Percentiles rank a stretch among this genome's conserved stretches.
Conservation (phyloP, 2,113 vertebrate genomes). For the Proterorhinus semilunaris region DNA sequence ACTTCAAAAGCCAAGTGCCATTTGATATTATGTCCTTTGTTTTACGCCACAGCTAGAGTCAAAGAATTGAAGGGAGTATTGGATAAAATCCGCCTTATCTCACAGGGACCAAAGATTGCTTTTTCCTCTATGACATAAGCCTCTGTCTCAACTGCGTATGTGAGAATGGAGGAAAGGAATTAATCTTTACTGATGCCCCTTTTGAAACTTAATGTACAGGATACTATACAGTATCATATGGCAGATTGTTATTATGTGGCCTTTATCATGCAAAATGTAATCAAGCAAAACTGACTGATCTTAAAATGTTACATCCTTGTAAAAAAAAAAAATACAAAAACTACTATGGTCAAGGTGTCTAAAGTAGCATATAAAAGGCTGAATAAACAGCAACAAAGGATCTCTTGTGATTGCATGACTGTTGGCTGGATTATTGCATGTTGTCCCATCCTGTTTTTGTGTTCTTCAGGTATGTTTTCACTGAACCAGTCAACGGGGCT, state of each 20-base stretch:
- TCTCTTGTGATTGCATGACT: too few species aligned
- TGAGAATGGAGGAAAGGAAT: background rate
- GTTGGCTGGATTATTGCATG: too few species aligned
- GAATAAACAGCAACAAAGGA: too few species aligned
- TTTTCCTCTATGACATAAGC: background rate
- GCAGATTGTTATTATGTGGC: too few species aligned
- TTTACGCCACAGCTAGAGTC: background rate
- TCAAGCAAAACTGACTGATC: too few species aligned
- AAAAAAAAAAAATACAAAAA: too few species aligned
- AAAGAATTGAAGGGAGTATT: background rate
- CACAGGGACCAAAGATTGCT: background rate
- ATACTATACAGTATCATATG: too few species aligned
- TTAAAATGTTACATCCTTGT: too few species aligned
- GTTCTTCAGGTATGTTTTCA: constrained; percentile 76
- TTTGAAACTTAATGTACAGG: background rate
- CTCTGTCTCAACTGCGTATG: background rate
- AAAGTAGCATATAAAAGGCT: too few species aligned
- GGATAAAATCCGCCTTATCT: too few species aligned
- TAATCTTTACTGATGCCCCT: background rate
- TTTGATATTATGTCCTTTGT: background rate
- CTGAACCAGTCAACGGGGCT: constrained; percentile 83
- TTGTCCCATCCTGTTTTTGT: background rate
- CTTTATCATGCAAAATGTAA: too few species aligned
- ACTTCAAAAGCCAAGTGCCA: background rate
- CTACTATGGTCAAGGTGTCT: too few species aligned